Conservation (phyloP, 2,797 vertebrate species). For the Scolopax rusticola region DNA sequence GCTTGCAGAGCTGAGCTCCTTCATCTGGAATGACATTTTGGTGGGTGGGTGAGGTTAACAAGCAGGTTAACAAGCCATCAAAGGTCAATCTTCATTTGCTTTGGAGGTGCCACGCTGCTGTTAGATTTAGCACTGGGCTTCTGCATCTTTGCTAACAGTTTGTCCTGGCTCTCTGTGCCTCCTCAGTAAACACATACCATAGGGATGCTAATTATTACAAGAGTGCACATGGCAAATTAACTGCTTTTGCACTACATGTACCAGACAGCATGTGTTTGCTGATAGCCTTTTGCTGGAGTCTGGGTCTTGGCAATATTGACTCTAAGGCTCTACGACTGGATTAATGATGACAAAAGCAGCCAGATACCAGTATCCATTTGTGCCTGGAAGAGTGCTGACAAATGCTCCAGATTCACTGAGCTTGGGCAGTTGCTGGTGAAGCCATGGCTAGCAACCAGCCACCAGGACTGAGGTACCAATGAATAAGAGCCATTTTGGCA, state of each 20-base stretch:
- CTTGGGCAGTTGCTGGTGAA: not conserved
- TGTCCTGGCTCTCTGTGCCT: not conserved
- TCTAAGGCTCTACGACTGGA: not conserved
- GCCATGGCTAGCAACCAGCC: not conserved
- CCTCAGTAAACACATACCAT: not conserved
- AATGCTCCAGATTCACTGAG: not conserved
- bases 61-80: not conserved
- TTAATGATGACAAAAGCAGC: not conserved
- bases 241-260: not conserved
- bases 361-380: not conserved
- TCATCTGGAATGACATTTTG: constrained; percentile 79
- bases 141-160: not conserved
- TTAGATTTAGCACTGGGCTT: not conserved
- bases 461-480: not conserved
- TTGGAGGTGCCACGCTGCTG: not conserved
- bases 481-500: not conserved
- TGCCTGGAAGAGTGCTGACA: not conserved
- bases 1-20: constrained; percentile 84
- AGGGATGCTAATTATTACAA: not conserved
- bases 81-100: not conserved
- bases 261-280: not conserved
- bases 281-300: not conserved
- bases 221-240: not conserved
- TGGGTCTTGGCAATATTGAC: not conserved
- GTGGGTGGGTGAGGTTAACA: not conserved